Percentiles rank a stretch among this genome's conserved stretches.
These are phyloP conservation scores for Oscheius sp. DNA, from an alignment of 2,888 invertebrate species.

Conservation along the genomic window DNA sequence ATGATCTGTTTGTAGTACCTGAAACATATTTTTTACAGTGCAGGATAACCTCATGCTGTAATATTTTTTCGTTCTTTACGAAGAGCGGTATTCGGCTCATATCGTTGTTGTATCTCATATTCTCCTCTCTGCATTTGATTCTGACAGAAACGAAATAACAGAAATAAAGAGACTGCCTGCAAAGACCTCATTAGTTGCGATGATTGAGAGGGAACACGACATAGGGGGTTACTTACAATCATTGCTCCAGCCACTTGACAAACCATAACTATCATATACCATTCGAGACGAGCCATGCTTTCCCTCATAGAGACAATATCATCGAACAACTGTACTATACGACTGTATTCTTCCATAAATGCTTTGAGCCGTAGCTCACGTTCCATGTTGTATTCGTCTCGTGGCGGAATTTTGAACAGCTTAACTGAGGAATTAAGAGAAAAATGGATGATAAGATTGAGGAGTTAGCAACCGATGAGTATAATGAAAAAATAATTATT, in stretches of 20 bases:
- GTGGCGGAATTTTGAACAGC: conserved; percentile 1
- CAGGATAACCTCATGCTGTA: neutral
- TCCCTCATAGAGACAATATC: conserved; percentile 54
- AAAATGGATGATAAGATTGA: neutral
- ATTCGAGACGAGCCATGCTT: conserved; percentile 51
- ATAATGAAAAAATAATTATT: neutral
- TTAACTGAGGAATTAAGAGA: neutral
- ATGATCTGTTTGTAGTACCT: conserved; percentile 1
- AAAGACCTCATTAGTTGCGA: conserved; percentile 21
- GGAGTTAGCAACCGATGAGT: neutral
- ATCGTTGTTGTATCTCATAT: conserved; percentile 51
- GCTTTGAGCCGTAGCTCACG: conserved; percentile 51
- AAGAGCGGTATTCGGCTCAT: conserved; percentile 11
- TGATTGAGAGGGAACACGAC: neutral
- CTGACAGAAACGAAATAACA: conserved; percentile 52
- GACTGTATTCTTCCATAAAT: conserved; percentile 52
- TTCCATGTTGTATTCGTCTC: conserved; percentile 40
- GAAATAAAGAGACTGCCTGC: conserved; percentile 48
- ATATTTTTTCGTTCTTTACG: conserved; percentile 23
- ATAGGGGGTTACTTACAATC: conserved; percentile 36
- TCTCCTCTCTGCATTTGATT: conserved; percentile 48
- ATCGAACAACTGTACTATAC: conserved; percentile 48
- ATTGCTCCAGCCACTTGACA: conserved; percentile 48
- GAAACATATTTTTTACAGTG: conserved; percentile 4
- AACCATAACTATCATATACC: conserved; percentile 57